Conservation (phyloP, 2,888 invertebrate species). For the Flexamia atlantica region DNA sequence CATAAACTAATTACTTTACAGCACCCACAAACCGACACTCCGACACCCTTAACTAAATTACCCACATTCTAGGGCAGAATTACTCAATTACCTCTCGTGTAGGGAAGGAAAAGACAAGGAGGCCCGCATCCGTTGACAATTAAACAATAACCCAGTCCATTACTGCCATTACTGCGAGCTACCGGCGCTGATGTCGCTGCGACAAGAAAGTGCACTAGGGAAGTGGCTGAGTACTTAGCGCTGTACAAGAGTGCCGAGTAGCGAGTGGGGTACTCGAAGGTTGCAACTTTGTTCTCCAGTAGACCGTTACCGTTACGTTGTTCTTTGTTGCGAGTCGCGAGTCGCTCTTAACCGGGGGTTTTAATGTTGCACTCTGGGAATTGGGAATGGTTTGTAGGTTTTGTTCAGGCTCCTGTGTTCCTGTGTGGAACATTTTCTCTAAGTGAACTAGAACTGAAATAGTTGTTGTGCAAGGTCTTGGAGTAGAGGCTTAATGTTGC, state of each 20-base stretch:
- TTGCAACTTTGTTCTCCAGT: background rate
- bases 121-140: slow-evolving; percentile 28
- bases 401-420: too few species aligned
- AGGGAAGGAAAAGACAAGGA: background rate
- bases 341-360: background rate
- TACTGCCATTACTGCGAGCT: background rate
- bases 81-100: slow-evolving; percentile 11
- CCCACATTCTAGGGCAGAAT: background rate
- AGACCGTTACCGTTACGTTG: background rate
- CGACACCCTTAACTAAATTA: background rate
- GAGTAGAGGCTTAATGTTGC: too few species aligned
- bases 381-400: background rate
- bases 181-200: background rate
- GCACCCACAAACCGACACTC: background rate
- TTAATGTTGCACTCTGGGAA: background rate
- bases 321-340: background rate
- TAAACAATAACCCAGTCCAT: slow-evolving; percentile 32
- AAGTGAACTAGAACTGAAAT: too few species aligned
- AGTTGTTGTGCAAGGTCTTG: too few species aligned
- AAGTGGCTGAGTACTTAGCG: slow-evolving; percentile 14
- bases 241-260: background rate
- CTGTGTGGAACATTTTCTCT: too few species aligned
- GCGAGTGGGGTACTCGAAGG: too few species aligned
- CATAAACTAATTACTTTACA: too few species aligned
- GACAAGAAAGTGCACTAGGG: slow-evolving; percentile 29